Percentiles rank a stretch among this genome's conserved stretches.
Evolutionary conservation across 2,797 vertebrate species (phyloP).

Genomic region (Microctenopoma steveboyesi): DNA sequence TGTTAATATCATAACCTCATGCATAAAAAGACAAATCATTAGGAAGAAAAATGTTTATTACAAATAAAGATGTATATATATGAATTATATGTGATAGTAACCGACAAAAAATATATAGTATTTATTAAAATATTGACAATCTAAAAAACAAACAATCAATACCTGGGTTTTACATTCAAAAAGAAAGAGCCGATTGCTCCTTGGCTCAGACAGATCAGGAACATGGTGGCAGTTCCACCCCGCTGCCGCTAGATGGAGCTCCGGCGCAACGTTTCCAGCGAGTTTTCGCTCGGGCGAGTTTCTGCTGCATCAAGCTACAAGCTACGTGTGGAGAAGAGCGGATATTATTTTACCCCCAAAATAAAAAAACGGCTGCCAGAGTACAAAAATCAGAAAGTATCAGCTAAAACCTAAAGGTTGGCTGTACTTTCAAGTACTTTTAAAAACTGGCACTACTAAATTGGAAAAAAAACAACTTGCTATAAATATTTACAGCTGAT

Average conservation of each 20-base stretch:
- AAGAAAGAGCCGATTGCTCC: no score
- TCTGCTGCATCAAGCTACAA: slow-evolving; percentile 5
- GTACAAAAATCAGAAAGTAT: neutral
- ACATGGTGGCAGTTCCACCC: neutral
- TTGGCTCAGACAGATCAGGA: no score
- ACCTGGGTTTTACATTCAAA: no score
- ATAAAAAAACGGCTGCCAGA: slow-evolving; percentile 11
- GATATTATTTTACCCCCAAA: slow-evolving; percentile 29
- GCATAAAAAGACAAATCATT: no score
- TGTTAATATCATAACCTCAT: no score
- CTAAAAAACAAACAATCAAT: no score
- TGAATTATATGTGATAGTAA: no score
- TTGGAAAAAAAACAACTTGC: neutral
- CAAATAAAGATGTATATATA: no score
- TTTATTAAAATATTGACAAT: no score
- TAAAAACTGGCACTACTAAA: neutral
- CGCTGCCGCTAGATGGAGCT: slow-evolving; percentile 51
- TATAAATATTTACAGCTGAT: no score
- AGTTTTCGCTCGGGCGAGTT: slow-evolving; percentile 54
- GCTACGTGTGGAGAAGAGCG: rapidly evolving
- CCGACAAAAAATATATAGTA: no score
- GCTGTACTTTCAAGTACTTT: neutral
- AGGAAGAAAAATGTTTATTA: no score
- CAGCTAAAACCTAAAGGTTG: neutral
- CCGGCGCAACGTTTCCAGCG: slow-evolving; percentile 27